Conservation (phyloP, 2,113 vertebrate species). For the Phasianus colchicus region DNA sequence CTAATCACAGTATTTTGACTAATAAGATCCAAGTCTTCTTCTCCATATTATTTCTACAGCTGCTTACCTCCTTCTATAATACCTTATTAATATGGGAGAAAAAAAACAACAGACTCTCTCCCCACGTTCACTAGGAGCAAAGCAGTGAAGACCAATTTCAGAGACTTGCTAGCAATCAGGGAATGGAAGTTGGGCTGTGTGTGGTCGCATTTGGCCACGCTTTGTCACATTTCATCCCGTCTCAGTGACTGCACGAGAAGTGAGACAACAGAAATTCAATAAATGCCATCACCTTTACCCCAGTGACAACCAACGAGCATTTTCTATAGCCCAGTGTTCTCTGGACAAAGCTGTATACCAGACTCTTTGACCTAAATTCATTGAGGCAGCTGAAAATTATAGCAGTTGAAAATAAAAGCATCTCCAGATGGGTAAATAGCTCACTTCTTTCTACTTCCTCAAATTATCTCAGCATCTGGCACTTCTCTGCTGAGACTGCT, state of each 20-base stretch:
- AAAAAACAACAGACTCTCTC: not conserved
- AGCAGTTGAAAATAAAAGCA: slow-evolving; percentile 42
- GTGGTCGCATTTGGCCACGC: not conserved
- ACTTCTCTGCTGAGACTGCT: not conserved
- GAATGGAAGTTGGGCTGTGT: not conserved
- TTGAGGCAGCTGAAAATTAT: slow-evolving; percentile 33
- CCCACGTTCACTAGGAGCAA: not conserved
- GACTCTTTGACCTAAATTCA: not conserved
- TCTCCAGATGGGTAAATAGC: slow-evolving; percentile 5
- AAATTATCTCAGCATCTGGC: not conserved
- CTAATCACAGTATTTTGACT: not conserved
- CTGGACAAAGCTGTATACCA: not conserved
- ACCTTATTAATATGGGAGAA: not conserved
- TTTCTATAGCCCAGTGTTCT: not conserved
- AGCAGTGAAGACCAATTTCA: not conserved
- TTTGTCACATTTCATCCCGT: not conserved
- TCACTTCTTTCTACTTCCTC: not conserved
- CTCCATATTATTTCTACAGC: not conserved
- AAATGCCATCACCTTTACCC: not conserved
- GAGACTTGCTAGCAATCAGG: not conserved
- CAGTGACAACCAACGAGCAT: not conserved
- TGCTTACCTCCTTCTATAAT: not conserved
- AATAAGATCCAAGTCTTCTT: not conserved
- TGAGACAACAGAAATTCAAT: not conserved
- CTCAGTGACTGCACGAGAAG: not conserved